Evolutionary conservation across 1,140 invertebrate species (phyloP), one percentile per base, ranked within the genome.

Genomic region (Campodea augens): DNA sequence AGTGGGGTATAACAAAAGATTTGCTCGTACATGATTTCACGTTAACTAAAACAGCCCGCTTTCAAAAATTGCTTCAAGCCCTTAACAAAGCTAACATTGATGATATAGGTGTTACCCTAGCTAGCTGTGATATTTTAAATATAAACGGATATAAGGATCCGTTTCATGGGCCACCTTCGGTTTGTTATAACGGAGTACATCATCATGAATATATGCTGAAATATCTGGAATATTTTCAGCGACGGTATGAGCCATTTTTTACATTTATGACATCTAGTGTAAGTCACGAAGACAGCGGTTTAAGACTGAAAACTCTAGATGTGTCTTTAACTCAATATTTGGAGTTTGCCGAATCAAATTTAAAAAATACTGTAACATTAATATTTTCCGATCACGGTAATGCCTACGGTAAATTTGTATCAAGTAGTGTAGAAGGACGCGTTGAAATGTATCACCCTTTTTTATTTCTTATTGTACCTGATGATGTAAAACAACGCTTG

Each of bases 361-460:
- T 52, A 36, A n/a, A 51, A 24, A 52, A 58, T 38, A 60, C 57
- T 4, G 36, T 62, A 20, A 60, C 60, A 4, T 45, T 62, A 5
- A 20, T 62, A 4, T 54, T 62, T 40, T 57, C 60, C 4, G 60
- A 62, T 44, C 60, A 62, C 52, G 60, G 60, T 2, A 62, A 58
- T 49, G 40, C 55, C 1, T 62, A 62, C 50, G 60, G 60, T 1
- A 42, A 41, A 10, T 62, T 55, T 47, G 38, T 58, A 2, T 48
- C 54, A 21, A 47, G 45, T 18, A 49, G 49, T 25, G 41, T 47
- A 15, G 58, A 60, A 48, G 59, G 53, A 20, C 49, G 53, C 5
- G 39, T 56, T 22, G 60, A 62, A 41, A 51, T 56, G n/a, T 62
- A 53, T 47, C 57, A 61, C 38, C 58, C 60, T n/a, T 32, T 32